Evolutionary conservation across 2,888 invertebrate genomes (phyloP), one percentile per base, ranked within the genome.

Genomic region (Leptopilina myrica): DNA sequence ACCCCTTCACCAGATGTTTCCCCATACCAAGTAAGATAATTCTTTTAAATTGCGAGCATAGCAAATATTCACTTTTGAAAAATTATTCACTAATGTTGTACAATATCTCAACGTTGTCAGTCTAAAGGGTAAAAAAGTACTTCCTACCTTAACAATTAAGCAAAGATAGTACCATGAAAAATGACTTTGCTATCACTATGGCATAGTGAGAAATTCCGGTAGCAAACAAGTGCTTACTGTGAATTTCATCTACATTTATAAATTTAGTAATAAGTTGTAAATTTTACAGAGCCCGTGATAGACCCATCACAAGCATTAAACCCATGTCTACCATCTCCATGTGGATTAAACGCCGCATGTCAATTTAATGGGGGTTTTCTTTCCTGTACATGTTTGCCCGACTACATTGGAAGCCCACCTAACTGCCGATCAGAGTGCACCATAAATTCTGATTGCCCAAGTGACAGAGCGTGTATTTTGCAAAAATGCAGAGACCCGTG

Each of bases 361-460:
- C 94, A 95, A 79, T 93, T 95, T 77, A 80, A 93, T 93, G 15
- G 95, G 95, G 88, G 88, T 40, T 94, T 96, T 87, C 95, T 96
- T 9, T 94, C 94, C 11, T 97, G 96, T 89, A 95, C 96, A 26
- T 97, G 97, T 88, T 92, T 95, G 88, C 94, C 95, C 8, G 93
- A 93, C 82, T 96, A 95, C 86, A 92, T 95, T 43, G 96, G 97
- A 43, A 93, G 94, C 84, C 96, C 97, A 20, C 92, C 92, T 40
- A 95, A 95, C 77, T 96, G 96, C 90, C 93, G 96, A 84, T 96
- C 96, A 15, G 96, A 96, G 91, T 97, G 97, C 89, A 94, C 95
- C 59, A 93, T 95, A 66, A 96, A 95, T 86, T 94, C 95, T 4
- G 96, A 96, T 91, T 97, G 97, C 89, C 88, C 94, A 2, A 92